A percentile compares a stretch with the other conserved stretches of the same genome.
phyloP scores from a whole-genome alignment of 2,888 invertebrate species.

The Tetanocera ferruginea region DNA sequence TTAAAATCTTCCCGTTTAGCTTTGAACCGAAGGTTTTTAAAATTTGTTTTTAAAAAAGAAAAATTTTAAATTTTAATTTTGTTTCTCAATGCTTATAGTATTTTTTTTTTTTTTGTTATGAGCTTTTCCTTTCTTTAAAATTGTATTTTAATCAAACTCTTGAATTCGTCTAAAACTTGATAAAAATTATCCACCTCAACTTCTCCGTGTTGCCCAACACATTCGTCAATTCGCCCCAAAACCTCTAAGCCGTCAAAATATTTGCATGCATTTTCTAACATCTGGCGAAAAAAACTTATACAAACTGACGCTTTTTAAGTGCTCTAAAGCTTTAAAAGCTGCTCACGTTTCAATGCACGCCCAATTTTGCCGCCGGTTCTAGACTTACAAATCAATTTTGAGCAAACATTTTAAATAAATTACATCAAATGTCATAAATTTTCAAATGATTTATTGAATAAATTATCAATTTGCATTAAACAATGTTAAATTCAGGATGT shows the following conservation, averaged over 20 bases:
- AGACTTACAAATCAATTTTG: constrained; percentile 26
- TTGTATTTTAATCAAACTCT: too few relatives aligned
- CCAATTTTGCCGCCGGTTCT: not conserved
- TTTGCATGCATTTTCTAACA: not conserved
- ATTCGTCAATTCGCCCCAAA: not conserved
- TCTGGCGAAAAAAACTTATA: too few relatives aligned
- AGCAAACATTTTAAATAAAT: constrained; percentile 35
- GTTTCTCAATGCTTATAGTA: too few relatives aligned
- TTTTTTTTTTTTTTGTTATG: too few relatives aligned
- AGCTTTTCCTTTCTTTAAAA: too few relatives aligned
- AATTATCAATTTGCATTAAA: constrained; percentile 41
- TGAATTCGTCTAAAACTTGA: too few relatives aligned
- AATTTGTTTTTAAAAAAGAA: too few relatives aligned
- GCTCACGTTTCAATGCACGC: not conserved
- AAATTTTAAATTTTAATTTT: too few relatives aligned
- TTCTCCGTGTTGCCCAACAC: not conserved
- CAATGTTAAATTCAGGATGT: not conserved
- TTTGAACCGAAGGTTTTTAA: too few relatives aligned
- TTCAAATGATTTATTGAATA: constrained; percentile 45
- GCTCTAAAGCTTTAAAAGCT: not conserved
- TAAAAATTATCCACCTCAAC: too few relatives aligned
- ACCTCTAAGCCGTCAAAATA: not conserved
- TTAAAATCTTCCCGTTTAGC: too few relatives aligned
- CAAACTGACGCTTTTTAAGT: not conserved
- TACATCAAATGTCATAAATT: constrained; percentile 44